phyloP scores from a whole-genome alignment of 2,113 vertebrate genomes.

The Proteles cristata region DNA sequence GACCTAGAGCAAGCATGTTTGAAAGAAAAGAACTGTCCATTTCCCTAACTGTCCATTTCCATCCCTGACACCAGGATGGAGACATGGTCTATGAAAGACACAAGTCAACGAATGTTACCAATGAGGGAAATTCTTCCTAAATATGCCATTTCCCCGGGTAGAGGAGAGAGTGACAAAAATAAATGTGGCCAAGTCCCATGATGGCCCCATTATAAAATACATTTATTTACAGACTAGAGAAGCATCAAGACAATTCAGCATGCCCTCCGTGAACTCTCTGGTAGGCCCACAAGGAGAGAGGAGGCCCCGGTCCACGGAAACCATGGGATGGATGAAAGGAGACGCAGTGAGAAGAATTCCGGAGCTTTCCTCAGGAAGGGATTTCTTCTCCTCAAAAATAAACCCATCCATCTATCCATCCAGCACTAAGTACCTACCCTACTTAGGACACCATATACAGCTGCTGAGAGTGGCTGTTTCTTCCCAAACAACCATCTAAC shows the following conservation, averaged over 20 bases:
- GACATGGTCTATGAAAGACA: neutral
- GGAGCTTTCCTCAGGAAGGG: neutral
- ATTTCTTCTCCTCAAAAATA: neutral
- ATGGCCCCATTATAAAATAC: neutral
- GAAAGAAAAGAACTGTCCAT: neutral
- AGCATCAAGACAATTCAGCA: neutral
- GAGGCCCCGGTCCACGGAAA: neutral
- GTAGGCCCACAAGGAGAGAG: neutral
- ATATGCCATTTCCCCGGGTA: neutral
- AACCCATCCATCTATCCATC: neutral
- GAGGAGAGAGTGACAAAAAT: neutral
- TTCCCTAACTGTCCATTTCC: neutral
- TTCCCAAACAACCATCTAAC: neutral
- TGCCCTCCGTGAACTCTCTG: neutral
- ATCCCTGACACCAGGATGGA: neutral
- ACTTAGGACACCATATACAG: neutral
- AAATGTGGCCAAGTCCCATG: neutral
- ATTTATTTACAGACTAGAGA: slow-evolving; percentile 20
- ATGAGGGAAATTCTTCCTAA: slow-evolving; percentile 21
- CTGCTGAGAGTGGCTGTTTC: neutral
- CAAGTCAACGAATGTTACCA: neutral
- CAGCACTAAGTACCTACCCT: neutral
- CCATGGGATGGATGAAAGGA: neutral
- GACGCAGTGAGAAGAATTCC: neutral
- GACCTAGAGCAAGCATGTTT: neutral